Evolutionary conservation across 2,888 invertebrate genomes (phyloP), one percentile per base, ranked within the genome.

Genomic region (Eupithecia inturbata): DNA sequence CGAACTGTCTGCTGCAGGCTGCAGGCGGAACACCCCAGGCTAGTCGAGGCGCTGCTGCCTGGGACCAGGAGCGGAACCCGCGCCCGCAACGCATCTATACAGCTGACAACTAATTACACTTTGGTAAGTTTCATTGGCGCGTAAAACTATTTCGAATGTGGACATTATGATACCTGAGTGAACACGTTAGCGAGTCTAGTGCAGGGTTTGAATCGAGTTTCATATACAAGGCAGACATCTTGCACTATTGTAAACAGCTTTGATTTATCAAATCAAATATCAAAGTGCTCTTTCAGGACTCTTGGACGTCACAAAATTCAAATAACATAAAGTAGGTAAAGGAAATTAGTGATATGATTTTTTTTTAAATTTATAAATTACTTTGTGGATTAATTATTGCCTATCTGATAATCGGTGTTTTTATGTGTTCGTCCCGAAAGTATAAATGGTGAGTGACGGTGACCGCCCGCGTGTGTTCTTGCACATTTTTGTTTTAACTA

Each of bases 71-170:
- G 26, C 14, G 26, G 57, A 36, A 2, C 31, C n/a, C n/a, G n/a
- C 41, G 3, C 16, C n/a, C 14, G 22, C 45, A 49, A 1, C 45
- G 36, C 9, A n/a, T n/a, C n/a, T n/a, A n/a, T n/a, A n/a, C n/a
- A n/a, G n/a, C n/a, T n/a, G n/a, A n/a, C 60, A 6, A 60, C 60
- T 28, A 16, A 28, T 16, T 60, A 28, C 60, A 60, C 60, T 28
- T 28, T 16, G 60, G 60, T 60, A 60, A 60, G 60, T 60, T 28
- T 14, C 60, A 60, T 28, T 28, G 60, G 60, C 60, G 28, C 60
- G 60, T 10, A 22, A 16, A 60, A 60, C 60, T 60, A 60, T 60
- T 26, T 60, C 28, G 26, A 60, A 60, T 14, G 26, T 22, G n/a
- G 53, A 22, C 22, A 53, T 49, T 49, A 49, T 49, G 22, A n/a